Evolutionary conservation across 2,113 vertebrate species (phyloP).

Genomic region (Pelecanus crispus): DNA sequence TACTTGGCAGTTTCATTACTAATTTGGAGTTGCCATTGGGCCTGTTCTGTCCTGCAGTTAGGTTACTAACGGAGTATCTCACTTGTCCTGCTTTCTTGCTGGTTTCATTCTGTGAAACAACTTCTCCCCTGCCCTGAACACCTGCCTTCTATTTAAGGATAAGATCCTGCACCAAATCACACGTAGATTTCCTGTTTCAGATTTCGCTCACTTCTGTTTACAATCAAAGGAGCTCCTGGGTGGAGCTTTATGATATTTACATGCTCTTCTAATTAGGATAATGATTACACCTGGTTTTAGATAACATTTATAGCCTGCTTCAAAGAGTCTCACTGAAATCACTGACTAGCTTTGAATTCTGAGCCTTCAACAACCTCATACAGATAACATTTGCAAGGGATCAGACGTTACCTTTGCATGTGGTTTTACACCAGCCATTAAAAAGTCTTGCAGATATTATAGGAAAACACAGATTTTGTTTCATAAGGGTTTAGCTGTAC

Average conservation of each 20-base stretch:
- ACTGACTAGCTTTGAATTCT: neutral
- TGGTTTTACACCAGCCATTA: neutral
- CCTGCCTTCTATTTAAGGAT: neutral
- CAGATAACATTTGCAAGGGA: neutral
- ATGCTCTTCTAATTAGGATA: slow-evolving; percentile 37
- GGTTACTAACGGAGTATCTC: neutral
- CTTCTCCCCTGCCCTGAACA: neutral
- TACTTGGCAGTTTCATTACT: neutral
- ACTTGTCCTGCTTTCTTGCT: neutral
- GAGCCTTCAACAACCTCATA: neutral
- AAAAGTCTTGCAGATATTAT: neutral
- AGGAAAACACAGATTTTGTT: neutral
- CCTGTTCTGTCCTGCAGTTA: neutral
- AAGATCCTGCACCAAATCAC: neutral
- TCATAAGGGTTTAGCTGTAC: neutral
- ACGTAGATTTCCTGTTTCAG: neutral
- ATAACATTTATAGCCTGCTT: slow-evolving; percentile 18
- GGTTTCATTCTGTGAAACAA: neutral
- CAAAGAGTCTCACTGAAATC: neutral
- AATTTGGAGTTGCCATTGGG: neutral
- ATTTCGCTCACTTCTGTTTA: slow-evolving; percentile 10
- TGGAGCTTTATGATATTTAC: slow-evolving; percentile 42
- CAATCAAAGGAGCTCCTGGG: slow-evolving; percentile 1
- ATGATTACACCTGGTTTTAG: slow-evolving; percentile 32
- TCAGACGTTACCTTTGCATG: neutral